These are phyloP conservation scores for Nasonia giraulti DNA, from an alignment of 1,140 invertebrate genomes.

Conservation along the genomic window DNA sequence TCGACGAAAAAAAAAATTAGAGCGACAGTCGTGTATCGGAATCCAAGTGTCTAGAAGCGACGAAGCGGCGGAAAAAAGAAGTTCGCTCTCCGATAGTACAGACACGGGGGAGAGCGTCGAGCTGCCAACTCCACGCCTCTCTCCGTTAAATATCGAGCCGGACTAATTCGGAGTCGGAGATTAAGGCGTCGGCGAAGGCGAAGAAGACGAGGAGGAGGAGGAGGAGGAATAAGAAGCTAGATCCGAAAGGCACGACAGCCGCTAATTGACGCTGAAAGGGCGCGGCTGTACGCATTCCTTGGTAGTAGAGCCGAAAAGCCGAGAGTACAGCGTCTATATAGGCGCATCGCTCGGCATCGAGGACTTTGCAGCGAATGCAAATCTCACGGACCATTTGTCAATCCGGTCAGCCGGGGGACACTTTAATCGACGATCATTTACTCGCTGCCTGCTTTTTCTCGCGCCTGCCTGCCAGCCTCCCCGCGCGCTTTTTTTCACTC, in stretches of 20 bases:
- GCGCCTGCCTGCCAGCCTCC: constrained; percentile 15
- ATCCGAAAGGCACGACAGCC: background rate
- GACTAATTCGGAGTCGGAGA: constrained; percentile 28
- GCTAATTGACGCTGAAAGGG: constrained; percentile 42
- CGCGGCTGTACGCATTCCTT: background rate
- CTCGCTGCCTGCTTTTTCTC: constrained; percentile 56
- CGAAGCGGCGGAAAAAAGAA: background rate
- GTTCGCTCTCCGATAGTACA: background rate
- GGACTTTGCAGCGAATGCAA: constrained; percentile 65
- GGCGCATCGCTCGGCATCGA: constrained; percentile 49
- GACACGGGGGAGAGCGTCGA: background rate
- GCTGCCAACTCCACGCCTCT: constrained; percentile 16
- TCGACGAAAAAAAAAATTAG: too few relatives aligned
- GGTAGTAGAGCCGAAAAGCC: constrained; percentile 22
- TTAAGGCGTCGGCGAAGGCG: constrained; percentile 25
- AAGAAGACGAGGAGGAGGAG: constrained; percentile 30
- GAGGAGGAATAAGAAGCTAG: background rate
- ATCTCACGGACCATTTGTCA: constrained; percentile 70
- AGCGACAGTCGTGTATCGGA: too few relatives aligned
- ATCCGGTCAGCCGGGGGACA: constrained; percentile 61
- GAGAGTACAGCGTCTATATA: background rate
- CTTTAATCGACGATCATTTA: constrained; percentile 73
- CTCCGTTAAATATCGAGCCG: constrained; percentile 31
- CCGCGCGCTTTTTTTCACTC: constrained; percentile 39
- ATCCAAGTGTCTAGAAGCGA: background rate